Evolutionary conservation across 1,140 invertebrate species (phyloP).

Genomic region (Drosophila nikananu): DNA sequence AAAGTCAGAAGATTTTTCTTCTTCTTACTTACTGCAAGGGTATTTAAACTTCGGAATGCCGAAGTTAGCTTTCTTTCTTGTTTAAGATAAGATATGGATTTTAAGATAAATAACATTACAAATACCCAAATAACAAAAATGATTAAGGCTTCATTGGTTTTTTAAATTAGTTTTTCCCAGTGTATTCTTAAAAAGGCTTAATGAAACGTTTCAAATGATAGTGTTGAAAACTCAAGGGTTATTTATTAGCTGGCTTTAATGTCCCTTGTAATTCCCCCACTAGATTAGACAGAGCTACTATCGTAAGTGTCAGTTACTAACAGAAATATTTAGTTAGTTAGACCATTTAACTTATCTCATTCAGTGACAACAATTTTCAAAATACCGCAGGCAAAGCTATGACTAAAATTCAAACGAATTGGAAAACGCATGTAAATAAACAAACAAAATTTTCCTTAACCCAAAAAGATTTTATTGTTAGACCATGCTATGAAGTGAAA

Average conservation of each 20-base stretch:
- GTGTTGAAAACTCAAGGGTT: not conserved
- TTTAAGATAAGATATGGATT: not conserved
- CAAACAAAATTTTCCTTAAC: not conserved
- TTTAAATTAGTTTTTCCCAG: not conserved
- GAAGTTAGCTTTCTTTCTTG: too few relatives aligned
- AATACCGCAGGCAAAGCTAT: too few relatives aligned
- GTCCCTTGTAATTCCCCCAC: not conserved
- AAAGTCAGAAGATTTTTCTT: too few relatives aligned
- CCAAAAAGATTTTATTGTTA: too few relatives aligned
- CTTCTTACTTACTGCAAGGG: too few relatives aligned
- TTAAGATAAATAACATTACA: too few relatives aligned
- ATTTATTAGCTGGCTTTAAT: not conserved
- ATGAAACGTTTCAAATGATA: not conserved
- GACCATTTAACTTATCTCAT: not conserved
- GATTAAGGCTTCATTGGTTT: not conserved
- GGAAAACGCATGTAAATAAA: not conserved
- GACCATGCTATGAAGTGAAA: not conserved
- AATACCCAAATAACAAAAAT: too few relatives aligned
- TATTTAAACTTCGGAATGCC: too few relatives aligned
- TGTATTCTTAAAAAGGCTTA: not conserved
- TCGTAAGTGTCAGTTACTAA: not conserved
- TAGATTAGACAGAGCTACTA: not conserved
- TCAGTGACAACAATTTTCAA: too few relatives aligned
- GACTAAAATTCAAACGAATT: too few relatives aligned
- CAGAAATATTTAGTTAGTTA: not conserved